phyloP scores from a whole-genome alignment of 2,113 vertebrate species.

The Takifugu flavidus region DNA sequence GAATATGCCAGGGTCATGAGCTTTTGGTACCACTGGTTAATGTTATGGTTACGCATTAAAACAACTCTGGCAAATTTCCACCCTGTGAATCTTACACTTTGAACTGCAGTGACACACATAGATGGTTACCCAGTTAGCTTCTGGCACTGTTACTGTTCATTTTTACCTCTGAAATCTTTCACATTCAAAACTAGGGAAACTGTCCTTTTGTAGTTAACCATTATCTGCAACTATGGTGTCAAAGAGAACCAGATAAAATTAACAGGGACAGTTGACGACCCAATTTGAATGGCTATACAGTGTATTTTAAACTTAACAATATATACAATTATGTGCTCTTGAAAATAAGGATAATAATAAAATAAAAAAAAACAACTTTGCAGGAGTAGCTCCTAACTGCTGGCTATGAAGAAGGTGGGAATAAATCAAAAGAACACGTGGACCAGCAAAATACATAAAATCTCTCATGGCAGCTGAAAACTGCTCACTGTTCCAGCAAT shows the following conservation, averaged over 20 bases:
- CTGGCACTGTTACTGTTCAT: no score
- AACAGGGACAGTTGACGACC: neutral
- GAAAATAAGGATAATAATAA: neutral
- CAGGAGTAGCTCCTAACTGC: neutral
- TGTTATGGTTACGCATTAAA: no score
- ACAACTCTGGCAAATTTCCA: no score
- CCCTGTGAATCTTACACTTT: no score
- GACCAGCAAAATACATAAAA: slow-evolving; percentile 22
- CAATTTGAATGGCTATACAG: neutral
- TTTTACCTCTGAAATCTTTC: no score
- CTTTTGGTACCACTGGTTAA: no score
- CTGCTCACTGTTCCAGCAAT: slow-evolving; percentile 6
- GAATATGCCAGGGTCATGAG: no score
- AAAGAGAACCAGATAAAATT: neutral
- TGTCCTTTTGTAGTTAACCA: no score
- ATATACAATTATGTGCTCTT: neutral
- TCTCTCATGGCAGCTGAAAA: slow-evolving; percentile 28
- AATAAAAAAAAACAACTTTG: neutral
- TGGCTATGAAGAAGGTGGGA: neutral
- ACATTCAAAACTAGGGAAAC: no score
- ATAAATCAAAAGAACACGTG: slow-evolving; percentile 15
- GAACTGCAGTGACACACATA: no score
- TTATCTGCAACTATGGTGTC: neutral
- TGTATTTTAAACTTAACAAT: neutral
- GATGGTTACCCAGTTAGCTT: no score